Percentiles rank a stretch among this genome's conserved stretches.
phyloP scores from a whole-genome alignment of 2,888 invertebrate genomes.

The Dusona sp. region DNA sequence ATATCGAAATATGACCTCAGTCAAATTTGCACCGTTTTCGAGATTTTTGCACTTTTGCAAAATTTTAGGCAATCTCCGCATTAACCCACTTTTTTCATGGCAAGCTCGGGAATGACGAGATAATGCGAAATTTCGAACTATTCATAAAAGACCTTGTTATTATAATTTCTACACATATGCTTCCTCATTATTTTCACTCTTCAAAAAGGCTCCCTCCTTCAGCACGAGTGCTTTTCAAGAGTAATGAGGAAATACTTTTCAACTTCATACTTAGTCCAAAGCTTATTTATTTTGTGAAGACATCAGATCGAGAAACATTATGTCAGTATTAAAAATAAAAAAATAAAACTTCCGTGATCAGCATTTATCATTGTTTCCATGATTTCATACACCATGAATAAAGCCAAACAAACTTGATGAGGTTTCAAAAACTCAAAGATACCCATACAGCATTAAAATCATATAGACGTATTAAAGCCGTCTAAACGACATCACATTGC shows the following conservation, averaged over 20 bases:
- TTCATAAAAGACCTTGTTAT: not conserved
- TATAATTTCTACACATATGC: not conserved
- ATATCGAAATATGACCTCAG: not conserved
- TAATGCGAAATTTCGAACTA: not conserved
- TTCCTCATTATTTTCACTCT: not conserved
- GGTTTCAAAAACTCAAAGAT: no score
- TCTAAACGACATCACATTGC: no score
- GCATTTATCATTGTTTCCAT: no score
- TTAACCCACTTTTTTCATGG: not conserved
- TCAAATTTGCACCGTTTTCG: not conserved
- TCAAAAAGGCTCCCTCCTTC: not conserved
- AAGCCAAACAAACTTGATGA: no score
- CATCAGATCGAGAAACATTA: not conserved
- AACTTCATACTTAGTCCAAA: not conserved
- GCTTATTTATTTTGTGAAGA: not conserved
- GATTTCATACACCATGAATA: no score
- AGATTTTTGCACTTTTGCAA: not conserved
- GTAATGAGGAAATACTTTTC: constrained; percentile 7
- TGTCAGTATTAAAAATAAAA: not conserved
- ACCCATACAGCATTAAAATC: no score
- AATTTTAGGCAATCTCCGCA: not conserved
- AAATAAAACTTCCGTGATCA: no score
- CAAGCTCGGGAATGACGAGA: not conserved
- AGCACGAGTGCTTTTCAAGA: not conserved
- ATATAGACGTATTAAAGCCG: no score